phyloP scores from a whole-genome alignment of 2,797 vertebrate species.

The Psittacula echo region DNA sequence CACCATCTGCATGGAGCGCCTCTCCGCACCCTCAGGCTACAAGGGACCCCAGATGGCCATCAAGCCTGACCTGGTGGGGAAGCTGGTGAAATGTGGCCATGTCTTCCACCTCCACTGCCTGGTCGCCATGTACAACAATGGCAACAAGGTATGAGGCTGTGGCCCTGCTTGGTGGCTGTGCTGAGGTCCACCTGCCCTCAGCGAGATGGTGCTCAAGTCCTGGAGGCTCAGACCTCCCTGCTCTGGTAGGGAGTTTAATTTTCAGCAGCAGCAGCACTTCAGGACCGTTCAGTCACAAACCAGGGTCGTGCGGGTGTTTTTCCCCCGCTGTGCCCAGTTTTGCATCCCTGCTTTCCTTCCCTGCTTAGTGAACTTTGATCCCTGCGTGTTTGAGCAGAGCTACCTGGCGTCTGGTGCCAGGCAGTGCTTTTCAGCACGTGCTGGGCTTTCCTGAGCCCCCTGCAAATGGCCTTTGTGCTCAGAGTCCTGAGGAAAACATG shows the following conservation, averaged over 20 bases:
- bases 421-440: background rate
- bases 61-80: slow-evolving; percentile 86
- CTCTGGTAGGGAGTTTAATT: background rate
- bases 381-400: background rate
- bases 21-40: slow-evolving; percentile 89
- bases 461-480: background rate
- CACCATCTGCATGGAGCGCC: slow-evolving; percentile 93
- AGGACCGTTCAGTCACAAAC: background rate
- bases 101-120: slow-evolving; percentile 92
- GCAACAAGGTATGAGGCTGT: slow-evolving; percentile 86
- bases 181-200: background rate
- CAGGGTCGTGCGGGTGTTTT: background rate
- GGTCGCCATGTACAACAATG: slow-evolving; percentile 95
- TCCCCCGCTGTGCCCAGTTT: background rate
- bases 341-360: background rate
- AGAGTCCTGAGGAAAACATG: background rate
- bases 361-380: background rate
- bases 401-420: background rate
- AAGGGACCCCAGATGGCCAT: slow-evolving; percentile 85
- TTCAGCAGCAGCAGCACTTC: background rate
- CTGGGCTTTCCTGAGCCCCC: background rate
- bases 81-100: slow-evolving; percentile 87
- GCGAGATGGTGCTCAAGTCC: fast-evolving
- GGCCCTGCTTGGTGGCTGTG: fast-evolving
- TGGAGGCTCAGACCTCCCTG: background rate